Base-by-base conservation (phyloP, 2,888 invertebrate species). In the Agrilus cyanescens region DNA sequence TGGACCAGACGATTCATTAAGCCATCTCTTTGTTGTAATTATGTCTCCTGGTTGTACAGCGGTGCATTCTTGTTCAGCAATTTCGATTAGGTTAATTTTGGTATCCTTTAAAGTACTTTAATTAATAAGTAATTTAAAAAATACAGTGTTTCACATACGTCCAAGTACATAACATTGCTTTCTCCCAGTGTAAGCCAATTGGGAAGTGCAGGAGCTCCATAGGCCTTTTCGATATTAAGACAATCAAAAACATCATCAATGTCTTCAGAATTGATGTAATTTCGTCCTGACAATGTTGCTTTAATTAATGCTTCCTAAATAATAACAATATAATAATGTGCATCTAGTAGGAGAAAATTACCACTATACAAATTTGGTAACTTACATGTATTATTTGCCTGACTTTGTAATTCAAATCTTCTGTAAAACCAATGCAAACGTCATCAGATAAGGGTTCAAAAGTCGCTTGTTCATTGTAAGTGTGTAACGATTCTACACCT, bases 401-500 rank as follows among this genome's bases (percentile, higher is more conserved):
- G 31, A 66, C 44, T 50, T 62, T 64, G 46, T 64, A 65, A 47
- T 63, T 65, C 20, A 66, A 54, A 55, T 66, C 66, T 52, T 66
- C 65, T 18, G 61, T 57, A 36, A 66, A 51, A 30, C 53, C 47
- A 42, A 56, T 54, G 40, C 56, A 58, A 31, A 62, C 57, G 36
- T 64, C 63, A 38, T 64, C 59, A 8, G 60, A 52, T 36, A 63
- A 46, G 43, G 57, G 56, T 47, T 62, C 61, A 46, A 54, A 50
- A 4, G 52, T 50, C 5, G 57, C 51, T 52, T 66, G 65, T 54
- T 65, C 63, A n/a, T 58, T 58, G 50, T 61, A 62, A 18, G 51
- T 52, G 12, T 50, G 42, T 18, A 65, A 56, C 12, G 61, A 59
- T 36, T 64, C 62, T 32, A 58, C 46, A 41, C 60, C 57, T 38